These are phyloP conservation scores for Macrosteles quadrilineatus DNA, from an alignment of 1,140 invertebrate genomes.

Conservation along the genomic window DNA sequence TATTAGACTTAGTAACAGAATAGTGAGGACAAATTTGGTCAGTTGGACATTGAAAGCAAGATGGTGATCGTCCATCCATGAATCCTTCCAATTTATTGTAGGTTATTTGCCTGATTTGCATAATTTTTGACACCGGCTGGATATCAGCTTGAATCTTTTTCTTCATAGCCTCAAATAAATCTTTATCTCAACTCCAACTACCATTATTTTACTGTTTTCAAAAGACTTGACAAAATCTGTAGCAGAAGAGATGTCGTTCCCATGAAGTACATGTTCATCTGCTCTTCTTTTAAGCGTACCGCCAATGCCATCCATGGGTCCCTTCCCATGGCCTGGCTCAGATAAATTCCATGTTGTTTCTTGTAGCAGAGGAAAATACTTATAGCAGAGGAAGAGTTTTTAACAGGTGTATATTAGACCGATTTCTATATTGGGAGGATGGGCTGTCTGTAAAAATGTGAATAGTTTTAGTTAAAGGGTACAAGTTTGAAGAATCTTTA, in stretches of 20 bases:
- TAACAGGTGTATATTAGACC: neutral
- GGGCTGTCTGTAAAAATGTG: slow-evolving; percentile 3
- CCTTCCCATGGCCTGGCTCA: slow-evolving; percentile 52
- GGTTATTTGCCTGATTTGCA: neutral
- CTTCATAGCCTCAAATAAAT: neutral
- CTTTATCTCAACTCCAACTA: neutral
- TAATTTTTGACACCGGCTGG: neutral
- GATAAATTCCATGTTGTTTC: slow-evolving; percentile 48
- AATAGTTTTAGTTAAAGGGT: neutral
- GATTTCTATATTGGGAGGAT: neutral
- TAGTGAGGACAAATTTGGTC: neutral
- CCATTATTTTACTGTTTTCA: neutral
- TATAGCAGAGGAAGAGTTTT: neutral
- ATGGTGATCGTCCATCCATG: neutral
- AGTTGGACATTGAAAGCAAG: neutral
- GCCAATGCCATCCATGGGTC: slow-evolving; percentile 50
- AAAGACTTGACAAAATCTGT: slow-evolving; percentile 2
- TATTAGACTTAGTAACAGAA: no score
- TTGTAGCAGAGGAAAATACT: slow-evolving; percentile 29
- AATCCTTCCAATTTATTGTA: neutral
- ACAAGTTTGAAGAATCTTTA: neutral
- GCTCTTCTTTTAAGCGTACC: slow-evolving; percentile 48
- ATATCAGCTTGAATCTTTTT: neutral
- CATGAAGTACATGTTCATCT: slow-evolving; percentile 42
- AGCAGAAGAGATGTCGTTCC: slow-evolving; percentile 39